Conservation (phyloP, 2,797 vertebrate species). For the Pseudochirops corinnae region DNA sequence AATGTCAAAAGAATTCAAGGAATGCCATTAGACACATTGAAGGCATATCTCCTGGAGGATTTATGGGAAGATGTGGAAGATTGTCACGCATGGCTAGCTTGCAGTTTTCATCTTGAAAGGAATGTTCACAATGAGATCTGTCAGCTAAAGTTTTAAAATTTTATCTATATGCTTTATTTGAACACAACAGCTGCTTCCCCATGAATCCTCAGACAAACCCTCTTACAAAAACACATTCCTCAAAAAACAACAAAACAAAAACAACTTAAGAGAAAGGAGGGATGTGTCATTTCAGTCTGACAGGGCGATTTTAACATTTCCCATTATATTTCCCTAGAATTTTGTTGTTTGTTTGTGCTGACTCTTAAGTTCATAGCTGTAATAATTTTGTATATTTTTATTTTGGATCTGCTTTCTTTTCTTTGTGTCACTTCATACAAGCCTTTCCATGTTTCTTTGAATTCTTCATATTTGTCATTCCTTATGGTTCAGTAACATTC, state of each 20-base stretch:
- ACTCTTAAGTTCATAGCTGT: neutral
- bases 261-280: neutral
- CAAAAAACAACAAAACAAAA: neutral
- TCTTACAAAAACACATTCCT: neutral
- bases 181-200: neutral
- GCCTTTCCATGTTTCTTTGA: neutral
- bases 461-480: neutral
- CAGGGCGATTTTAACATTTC: neutral
- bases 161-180: neutral
- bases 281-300: neutral
- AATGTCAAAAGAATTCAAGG: neutral
- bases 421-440: neutral
- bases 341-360: neutral
- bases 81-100: neutral
- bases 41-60: neutral
- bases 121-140: neutral
- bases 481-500: neutral
- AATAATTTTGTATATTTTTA: neutral
- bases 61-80: neutral
- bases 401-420: neutral
- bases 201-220: neutral
- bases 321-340: neutral
- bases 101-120: neutral
- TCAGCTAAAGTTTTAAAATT: neutral
- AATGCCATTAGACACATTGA: neutral